Conservation (phyloP, 2,113 vertebrate species). For the Tragelaphus imberbis region DNA sequence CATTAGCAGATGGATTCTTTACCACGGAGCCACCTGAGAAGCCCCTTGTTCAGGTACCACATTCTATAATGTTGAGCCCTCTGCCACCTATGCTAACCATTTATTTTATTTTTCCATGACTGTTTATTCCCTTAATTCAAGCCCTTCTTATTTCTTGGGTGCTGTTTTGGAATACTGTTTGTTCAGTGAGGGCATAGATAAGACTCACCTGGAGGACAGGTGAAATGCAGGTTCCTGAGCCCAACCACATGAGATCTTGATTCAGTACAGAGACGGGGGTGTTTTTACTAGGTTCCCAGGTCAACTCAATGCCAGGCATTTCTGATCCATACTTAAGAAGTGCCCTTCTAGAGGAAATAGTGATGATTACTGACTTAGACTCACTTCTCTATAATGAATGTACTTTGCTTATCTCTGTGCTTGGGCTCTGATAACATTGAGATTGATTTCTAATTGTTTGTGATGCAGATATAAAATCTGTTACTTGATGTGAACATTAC, state of each 20-base stretch:
- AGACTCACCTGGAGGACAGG: not conserved
- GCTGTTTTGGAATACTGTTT: not conserved
- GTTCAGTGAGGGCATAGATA: accelerated
- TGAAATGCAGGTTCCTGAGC: not conserved
- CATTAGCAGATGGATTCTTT: not conserved
- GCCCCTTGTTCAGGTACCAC: not conserved
- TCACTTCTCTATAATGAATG: not conserved
- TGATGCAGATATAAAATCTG: not conserved
- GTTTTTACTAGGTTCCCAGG: not conserved
- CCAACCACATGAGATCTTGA: not conserved
- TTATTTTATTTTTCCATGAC: not conserved
- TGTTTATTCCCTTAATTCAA: not conserved
- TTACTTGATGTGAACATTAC: not conserved
- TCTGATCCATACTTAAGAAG: not conserved
- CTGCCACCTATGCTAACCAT: not conserved
- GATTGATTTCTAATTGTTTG: not conserved
- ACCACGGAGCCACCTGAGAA: not conserved
- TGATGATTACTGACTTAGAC: not conserved
- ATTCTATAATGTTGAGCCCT: not conserved
- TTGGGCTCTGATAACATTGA: not conserved
- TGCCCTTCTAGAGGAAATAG: not conserved
- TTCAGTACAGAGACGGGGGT: not conserved
- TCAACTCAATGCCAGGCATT: not conserved
- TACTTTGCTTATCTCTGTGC: not conserved
- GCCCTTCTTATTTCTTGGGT: not conserved